Base-by-base conservation (phyloP, 2,888 invertebrate species). In the Invenusta paracnida region DNA sequence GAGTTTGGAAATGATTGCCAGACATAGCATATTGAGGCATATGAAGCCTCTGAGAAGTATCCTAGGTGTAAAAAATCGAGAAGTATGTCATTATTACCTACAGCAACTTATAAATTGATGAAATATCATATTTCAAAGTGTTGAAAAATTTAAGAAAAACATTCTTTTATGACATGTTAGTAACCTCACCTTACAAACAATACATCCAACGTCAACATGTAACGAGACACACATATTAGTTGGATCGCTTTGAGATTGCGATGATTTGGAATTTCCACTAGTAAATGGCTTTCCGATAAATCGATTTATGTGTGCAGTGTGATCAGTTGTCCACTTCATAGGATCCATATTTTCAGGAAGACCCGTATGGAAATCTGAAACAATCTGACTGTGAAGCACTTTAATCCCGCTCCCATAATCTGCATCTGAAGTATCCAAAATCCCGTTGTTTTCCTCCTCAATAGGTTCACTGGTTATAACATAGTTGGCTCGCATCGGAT, bases 171-270 rank as follows among this genome's bases (percentile, higher is more conserved):
- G 17, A 48, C 5, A 48, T 48, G 48, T 48, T 17, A 48, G 17
- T n/a, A n/a, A n/a, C n/a, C n/a, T n/a, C n/a, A n/a, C n/a, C n/a
- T n/a, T n/a, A n/a, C n/a, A n/a, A n/a, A n/a, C n/a, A n/a, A n/a
- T n/a, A n/a, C n/a, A n/a, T n/a, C 73, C 73, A 73, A 73, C 73
- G 23, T 73, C 73, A 13, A 73, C 73, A 23, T 73, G 73, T 23
- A 73, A 73, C 5, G 73, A 73, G 23, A 73, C 73, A 5, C 73
- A 23, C 73, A 73, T 73, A n/a, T 73, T 73, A 48, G 48, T 48
- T 48, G 48, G 17, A 11, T 11, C 5, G 17, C 5, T 48, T 17
- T 48, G 48, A 17, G 5, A 11, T 48, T 48, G 48, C 17, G 5
- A 23, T 73, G 23, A 25, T 13, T 5, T 13, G 23, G 27, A n/a